Conservation (phyloP, 2,888 invertebrate species). For the Morpho achilles region DNA sequence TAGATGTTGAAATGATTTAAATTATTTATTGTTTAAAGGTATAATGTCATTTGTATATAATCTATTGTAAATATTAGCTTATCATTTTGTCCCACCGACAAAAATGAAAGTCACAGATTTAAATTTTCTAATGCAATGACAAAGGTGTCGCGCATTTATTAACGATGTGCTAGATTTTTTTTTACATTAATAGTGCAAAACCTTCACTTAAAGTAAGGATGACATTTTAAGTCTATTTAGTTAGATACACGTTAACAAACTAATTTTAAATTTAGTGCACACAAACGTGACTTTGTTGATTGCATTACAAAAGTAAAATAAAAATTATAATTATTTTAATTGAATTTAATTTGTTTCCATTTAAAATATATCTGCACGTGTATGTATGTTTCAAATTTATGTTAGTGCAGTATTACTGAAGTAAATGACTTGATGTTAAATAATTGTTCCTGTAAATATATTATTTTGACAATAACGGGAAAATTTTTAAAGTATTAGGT, state of each 20-base stretch:
- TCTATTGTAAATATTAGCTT: constrained; percentile 52
- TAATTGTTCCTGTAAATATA: constrained; percentile 43
- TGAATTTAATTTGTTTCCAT: constrained; percentile 27
- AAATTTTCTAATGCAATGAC: constrained; percentile 35
- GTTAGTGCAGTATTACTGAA: constrained; percentile 16
- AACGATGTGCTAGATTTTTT: background rate
- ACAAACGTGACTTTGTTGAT: constrained; percentile 19
- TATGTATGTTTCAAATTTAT: constrained; percentile 17
- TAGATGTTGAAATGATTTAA: constrained; percentile 56
- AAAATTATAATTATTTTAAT: constrained; percentile 25
- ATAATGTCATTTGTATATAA: constrained; percentile 45
- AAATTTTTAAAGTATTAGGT: constrained; percentile 34
- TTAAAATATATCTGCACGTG: constrained; percentile 13
- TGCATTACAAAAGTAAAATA: constrained; percentile 23
- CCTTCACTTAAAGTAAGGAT: too few species aligned
- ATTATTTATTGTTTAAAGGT: constrained; percentile 61
- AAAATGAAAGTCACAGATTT: constrained; percentile 34
- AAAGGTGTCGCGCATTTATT: constrained; percentile 19
- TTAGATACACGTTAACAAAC: background rate
- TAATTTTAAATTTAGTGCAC: constrained; percentile 10
- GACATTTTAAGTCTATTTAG: too few species aligned
- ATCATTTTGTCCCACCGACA: constrained; percentile 66
- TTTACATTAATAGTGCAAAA: too few species aligned
- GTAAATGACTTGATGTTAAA: constrained; percentile 25
- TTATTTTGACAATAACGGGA: constrained; percentile 41